Conservation (phyloP, 2,888 invertebrate genomes). For the Horisme vitalbata region DNA sequence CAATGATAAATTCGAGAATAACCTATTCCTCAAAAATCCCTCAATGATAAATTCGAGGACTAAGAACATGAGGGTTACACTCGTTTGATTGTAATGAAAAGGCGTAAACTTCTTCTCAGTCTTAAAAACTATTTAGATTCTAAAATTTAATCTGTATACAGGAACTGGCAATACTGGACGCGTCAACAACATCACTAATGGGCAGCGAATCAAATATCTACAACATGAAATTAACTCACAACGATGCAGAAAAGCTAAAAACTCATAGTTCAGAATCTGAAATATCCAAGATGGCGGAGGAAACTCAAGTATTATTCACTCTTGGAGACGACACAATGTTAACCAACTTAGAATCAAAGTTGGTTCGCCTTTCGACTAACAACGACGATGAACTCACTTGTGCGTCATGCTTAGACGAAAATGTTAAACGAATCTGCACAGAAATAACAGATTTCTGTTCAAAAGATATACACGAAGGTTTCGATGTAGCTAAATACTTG, state of each 20-base stretch:
- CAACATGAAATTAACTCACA: conserved; percentile 58
- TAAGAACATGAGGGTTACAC: no score
- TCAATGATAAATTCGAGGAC: no score
- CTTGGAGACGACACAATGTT: conserved; percentile 56
- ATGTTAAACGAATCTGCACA: conserved; percentile 64
- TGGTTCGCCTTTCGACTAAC: conserved; percentile 68
- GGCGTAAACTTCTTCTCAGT: no score
- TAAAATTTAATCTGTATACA: conserved; percentile 31
- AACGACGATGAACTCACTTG: conserved; percentile 58
- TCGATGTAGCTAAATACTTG: conserved; percentile 53
- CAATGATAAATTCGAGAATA: no score
- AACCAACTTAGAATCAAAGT: conserved; percentile 42
- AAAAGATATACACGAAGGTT: conserved; percentile 45
- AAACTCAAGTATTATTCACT: conserved; percentile 61
- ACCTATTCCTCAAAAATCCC: no score
- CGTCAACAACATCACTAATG: conserved; percentile 73
- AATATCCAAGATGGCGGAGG: conserved; percentile 46
- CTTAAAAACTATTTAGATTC: no score
- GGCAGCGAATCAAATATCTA: conserved; percentile 78
- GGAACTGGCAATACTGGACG: conserved; percentile 62
- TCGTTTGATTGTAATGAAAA: no score
- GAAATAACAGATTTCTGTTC: conserved; percentile 66
- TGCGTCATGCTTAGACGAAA: conserved; percentile 48
- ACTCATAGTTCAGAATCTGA: conserved; percentile 60
- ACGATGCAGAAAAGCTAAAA: conserved; percentile 26